phyloP scores from a whole-genome alignment of 1,140 invertebrate genomes.

The Idris sp. region DNA sequence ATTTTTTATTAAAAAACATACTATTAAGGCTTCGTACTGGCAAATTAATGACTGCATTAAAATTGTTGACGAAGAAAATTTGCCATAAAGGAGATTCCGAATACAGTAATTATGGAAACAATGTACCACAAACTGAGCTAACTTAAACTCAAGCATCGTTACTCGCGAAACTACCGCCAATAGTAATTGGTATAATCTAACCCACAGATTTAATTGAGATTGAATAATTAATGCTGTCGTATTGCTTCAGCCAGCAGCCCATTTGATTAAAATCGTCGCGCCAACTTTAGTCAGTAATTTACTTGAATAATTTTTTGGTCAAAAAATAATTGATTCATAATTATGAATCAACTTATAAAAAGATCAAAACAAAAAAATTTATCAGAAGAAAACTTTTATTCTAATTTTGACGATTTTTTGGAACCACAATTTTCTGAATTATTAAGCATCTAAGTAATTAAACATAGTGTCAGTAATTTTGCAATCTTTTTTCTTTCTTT shows the following conservation, averaged over 20 bases:
- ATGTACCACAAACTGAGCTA: conserved; percentile 51
- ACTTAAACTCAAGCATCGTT: conserved; percentile 51
- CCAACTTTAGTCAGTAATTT: conserved; percentile 22
- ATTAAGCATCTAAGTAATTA: conserved; percentile 21
- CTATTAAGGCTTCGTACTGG: no score
- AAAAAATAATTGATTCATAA: conserved; percentile 22
- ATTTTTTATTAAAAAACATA: no score
- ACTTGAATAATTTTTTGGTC: conserved; percentile 24
- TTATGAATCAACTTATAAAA: conserved; percentile 5
- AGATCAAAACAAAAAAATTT: no score
- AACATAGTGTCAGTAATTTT: conserved; percentile 29
- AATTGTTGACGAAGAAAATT: conserved; percentile 46
- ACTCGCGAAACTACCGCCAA: conserved; percentile 48
- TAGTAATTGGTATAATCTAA: conserved; percentile 63
- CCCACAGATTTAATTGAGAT: conserved; percentile 61
- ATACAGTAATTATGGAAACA: conserved; percentile 60
- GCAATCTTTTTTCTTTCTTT: conserved; percentile 1
- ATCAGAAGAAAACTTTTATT: no score
- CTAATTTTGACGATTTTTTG: no score
- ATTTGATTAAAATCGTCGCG: conserved; percentile 33
- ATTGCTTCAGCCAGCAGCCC: conserved; percentile 41
- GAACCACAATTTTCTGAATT: neutral
- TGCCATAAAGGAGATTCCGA: conserved; percentile 50
- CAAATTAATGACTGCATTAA: conserved; percentile 11
- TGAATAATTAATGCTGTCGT: conserved; percentile 60